Evolutionary conservation across 2,797 vertebrate species (phyloP), one percentile per base, ranked within the genome.

Genomic region (Coreius guichenoti): DNA sequence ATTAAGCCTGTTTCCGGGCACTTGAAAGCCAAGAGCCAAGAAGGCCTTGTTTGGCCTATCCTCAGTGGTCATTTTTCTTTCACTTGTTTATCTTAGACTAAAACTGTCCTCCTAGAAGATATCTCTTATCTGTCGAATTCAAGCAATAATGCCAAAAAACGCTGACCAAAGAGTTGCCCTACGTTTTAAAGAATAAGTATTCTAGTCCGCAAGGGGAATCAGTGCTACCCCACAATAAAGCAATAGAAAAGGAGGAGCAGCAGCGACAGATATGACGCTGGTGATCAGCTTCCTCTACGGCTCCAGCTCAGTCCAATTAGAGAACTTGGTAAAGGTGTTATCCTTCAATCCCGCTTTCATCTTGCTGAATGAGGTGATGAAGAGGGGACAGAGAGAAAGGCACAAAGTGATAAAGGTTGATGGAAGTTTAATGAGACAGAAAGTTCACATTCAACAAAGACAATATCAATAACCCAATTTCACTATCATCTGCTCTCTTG

Each of bases 371-470:
- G 68, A 80, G 29, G 54, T 80, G 65, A 80, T 80, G 83, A 72
- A 80, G 51, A 61, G 14, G 11, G 43, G 67, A 45, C 68, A 61
- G 23, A 72, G 39, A 12, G 16, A 61, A 72, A 80, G 39, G 23
- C 21, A 21, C 26, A 51, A 36, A 63, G 54, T 63, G 67, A 85
- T 56, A 80, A 85, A 85, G 54, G 83, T 85, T 80, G 83, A 85
- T 72, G 51, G 67, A 72, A 80, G 75, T 65, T 85, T 85, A 85
- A 79, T 80, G 75, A 84, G 83, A 84, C 75, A 70, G 83, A 80
- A 85, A 80, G 83, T 80, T 80, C 83, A 85, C 51, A 73, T 85
- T 85, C 54, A 85, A 19, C 29, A 13, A 36, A 77, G 51, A 54
- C 33, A 63, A 31, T 73, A 47, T 82, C 39, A 47, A 29, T 82